phyloP scores from a whole-genome alignment of 2,888 invertebrate species.

The Heliconius sara region DNA sequence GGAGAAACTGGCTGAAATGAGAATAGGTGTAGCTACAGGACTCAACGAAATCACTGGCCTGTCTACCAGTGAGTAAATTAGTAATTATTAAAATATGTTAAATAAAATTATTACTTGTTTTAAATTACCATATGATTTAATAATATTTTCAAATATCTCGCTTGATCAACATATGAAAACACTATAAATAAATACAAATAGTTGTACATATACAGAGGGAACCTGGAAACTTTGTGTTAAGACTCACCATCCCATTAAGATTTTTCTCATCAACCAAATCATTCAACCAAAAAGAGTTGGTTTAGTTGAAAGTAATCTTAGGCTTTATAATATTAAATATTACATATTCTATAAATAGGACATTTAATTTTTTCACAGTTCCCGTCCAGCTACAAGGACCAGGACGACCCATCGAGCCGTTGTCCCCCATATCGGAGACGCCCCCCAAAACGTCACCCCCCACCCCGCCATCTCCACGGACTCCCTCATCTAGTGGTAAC shows the following conservation, averaged over 20 bases:
- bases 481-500: conserved; percentile 81
- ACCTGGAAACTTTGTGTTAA: too few relatives aligned
- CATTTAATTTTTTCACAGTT: conserved; percentile 54
- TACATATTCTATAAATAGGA: too few relatives aligned
- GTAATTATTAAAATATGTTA: background rate
- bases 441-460: conserved; percentile 73
- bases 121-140: background rate
- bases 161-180: too few relatives aligned
- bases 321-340: too few relatives aligned
- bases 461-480: conserved; percentile 71
- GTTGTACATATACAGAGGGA: too few relatives aligned
- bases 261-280: too few relatives aligned
- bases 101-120: background rate
- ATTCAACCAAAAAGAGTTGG: too few relatives aligned
- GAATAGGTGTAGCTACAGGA: conserved; percentile 79
- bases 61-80: conserved; percentile 64
- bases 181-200: too few relatives aligned
- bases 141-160: too few relatives aligned
- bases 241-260: too few relatives aligned
- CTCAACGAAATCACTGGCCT: conserved; percentile 79
- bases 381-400: conserved; percentile 80
- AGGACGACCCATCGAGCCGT: conserved; percentile 83
- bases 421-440: conserved; percentile 94
- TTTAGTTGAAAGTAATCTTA: too few relatives aligned
- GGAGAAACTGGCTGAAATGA: conserved; percentile 83